Percentiles rank a stretch among this genome's conserved stretches.
Conservation (phyloP, 2,797 vertebrate genomes). For the Sebastes melanostomus region DNA sequence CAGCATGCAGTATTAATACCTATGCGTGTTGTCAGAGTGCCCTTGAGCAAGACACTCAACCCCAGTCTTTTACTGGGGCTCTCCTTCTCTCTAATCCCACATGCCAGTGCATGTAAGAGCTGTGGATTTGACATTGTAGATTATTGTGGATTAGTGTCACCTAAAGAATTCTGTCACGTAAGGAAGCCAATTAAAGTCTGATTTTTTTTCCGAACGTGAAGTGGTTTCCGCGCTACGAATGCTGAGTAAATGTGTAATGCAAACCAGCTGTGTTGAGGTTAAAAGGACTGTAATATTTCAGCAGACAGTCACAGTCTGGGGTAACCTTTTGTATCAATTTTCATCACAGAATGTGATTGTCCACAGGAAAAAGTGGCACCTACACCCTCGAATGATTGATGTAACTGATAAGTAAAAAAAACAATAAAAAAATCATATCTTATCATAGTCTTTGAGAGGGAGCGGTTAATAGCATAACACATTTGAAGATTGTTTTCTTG, state of each 20-base stretch:
- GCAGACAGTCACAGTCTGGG: neutral
- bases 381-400: neutral
- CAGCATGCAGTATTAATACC: neutral
- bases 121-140: neutral
- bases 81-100: neutral
- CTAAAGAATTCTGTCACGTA: neutral
- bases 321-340: neutral
- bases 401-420: neutral
- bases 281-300: neutral
- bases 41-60: slow-evolving; percentile 29
- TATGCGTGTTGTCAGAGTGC: neutral
- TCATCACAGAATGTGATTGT: neutral
- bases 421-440: neutral
- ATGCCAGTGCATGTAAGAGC: neutral
- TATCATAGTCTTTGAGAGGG: neutral
- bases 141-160: slow-evolving; percentile 2
- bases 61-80: neutral
- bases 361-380: neutral
- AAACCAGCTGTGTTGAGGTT: neutral
- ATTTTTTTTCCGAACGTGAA: neutral
- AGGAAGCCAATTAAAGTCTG: neutral
- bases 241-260: neutral
- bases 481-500: slow-evolving; percentile 3
- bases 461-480: neutral
- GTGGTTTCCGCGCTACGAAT: neutral